Evolutionary conservation across 1,140 invertebrate species (phyloP), one percentile per base, ranked within the genome.

Genomic region (Heliothis virescens): DNA sequence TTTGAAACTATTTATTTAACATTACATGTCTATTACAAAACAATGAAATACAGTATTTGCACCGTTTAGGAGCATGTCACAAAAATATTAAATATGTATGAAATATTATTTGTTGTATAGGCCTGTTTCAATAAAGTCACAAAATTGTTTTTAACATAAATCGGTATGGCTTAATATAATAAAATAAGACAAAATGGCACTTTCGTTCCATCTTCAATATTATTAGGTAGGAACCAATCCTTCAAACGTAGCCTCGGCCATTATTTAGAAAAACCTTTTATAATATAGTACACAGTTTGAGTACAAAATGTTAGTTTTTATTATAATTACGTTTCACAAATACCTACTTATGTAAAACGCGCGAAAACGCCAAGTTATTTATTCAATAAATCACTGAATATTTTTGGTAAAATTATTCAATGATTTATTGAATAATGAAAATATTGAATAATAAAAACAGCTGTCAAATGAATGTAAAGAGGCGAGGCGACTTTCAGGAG

Each of bases 151-250:
- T 9, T 12, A 62, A 52, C 60, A 76, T 63, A 75, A 63, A 53
- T 75, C 15, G 15, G 34, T 74, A 60, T 76, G 74, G 60, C 74
- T 76, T 65, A 76, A 16, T 18, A 75, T 63, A 63, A 65, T 63
- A 63, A 41, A 26, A 65, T 48, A 50, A 62, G 59, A 76, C 60
- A 63, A 63, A 76, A 76, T 76, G 74, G 74, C 74, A 76, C 74
- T 63, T 53, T 41, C 74, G 55, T 60, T 75, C 59, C 55, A 62
- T 60, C 73, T 74, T 74, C 57, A 76, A 76, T 63, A 52, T 50
- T 63, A 63, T 65, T 65, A 63, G 60, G 74, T 76, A 76, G 60
- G 74, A 76, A 76, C 60, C 48, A 52, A 41, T 63, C 60, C 48
- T 52, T 76, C 60, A 12, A 76, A 60, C 60, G 48, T 53, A 62